phyloP scores from a whole-genome alignment of 2,113 vertebrate genomes.

The Spizaetus ornatus region DNA sequence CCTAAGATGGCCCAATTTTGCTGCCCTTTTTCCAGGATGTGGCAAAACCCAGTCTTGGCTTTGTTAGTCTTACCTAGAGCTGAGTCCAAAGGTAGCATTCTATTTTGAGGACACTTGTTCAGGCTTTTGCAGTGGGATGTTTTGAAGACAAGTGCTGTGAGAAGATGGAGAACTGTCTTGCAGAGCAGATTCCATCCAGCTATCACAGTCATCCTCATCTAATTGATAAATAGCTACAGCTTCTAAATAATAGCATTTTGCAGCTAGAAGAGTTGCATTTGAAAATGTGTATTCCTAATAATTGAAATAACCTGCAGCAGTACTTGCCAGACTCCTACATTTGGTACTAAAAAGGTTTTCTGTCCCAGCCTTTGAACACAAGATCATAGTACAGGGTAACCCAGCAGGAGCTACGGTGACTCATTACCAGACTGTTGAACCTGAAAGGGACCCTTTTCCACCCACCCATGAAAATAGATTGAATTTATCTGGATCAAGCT shows the following conservation, averaged over 20 bases:
- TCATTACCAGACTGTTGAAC: neutral
- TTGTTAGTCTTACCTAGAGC: neutral
- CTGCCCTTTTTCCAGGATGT: neutral
- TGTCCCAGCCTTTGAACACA: neutral
- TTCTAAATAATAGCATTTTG: neutral
- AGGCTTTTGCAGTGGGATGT: neutral
- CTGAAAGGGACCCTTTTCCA: neutral
- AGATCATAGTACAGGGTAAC: neutral
- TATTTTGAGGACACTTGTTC: neutral
- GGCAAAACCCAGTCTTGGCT: slow-evolving; percentile 1
- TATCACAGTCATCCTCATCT: neutral
- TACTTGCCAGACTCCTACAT: neutral
- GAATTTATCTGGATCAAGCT: neutral
- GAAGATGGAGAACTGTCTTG: neutral
- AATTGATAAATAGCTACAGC: neutral
- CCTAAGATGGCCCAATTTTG: neutral
- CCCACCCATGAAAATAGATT: neutral
- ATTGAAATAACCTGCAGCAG: neutral
- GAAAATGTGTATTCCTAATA: neutral
- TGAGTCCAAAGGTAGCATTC: neutral
- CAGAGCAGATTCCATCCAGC: neutral
- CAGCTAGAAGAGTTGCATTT: neutral
- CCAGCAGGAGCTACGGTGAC: neutral
- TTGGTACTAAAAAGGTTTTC: neutral
- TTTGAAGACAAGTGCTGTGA: neutral